phyloP scores from a whole-genome alignment of 2,888 invertebrate genomes.

The Agrilus cyanescens region DNA sequence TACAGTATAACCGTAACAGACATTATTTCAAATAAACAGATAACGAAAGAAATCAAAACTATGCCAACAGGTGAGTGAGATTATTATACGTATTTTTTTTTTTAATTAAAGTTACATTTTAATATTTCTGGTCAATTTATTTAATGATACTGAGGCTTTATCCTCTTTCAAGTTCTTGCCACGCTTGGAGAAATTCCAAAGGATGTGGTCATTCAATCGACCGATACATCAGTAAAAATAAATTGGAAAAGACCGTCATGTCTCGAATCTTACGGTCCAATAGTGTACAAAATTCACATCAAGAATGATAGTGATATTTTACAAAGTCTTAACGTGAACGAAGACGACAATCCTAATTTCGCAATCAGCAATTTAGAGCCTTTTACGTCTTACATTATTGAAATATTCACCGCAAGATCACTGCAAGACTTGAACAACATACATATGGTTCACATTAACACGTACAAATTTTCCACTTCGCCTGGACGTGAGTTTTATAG shows the following conservation, averaged over 20 bases:
- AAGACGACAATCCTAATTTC: conserved; percentile 18
- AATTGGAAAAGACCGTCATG: conserved; percentile 27
- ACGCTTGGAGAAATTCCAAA: conserved; percentile 24
- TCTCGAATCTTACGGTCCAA: conserved; percentile 21
- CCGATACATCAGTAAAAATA: conserved; percentile 19
- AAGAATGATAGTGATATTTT: conserved; percentile 15
- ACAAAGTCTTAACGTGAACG: conserved; percentile 11
- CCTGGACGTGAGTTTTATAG: conserved; percentile 22
- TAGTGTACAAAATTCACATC: conserved; percentile 22
- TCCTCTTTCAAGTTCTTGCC: conserved; percentile 20
- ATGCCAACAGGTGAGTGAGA: conserved; percentile 23
- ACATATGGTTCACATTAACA: conserved; percentile 9
- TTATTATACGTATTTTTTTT: background rate
- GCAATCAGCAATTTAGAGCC: conserved; percentile 22
- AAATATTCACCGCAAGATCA: conserved; percentile 19
- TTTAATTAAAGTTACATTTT: too few species aligned
- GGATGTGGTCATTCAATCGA: conserved; percentile 20
- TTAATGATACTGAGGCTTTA: background rate
- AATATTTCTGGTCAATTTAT: too few species aligned
- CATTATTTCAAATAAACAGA: conserved; percentile 23
- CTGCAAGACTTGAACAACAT: conserved; percentile 9
- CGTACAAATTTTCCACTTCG: conserved; percentile 24
- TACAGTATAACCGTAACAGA: conserved; percentile 27
- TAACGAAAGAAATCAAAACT: conserved; percentile 20
- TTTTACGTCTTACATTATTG: conserved; percentile 24